These are phyloP conservation scores for Acleris holmiana DNA, from an alignment of 2,888 invertebrate species.

Conservation along the genomic window DNA sequence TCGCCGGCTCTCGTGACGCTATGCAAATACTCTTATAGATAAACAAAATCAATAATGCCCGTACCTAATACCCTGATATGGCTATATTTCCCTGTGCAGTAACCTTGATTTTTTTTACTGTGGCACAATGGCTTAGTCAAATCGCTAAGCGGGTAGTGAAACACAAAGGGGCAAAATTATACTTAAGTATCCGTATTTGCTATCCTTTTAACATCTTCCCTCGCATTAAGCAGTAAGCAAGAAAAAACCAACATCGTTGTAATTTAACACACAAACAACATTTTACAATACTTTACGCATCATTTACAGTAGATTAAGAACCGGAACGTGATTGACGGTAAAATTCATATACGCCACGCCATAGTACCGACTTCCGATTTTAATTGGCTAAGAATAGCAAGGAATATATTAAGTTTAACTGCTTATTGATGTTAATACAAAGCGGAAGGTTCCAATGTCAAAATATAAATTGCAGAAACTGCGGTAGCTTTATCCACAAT, in stretches of 20 bases:
- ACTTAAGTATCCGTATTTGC: too few species aligned
- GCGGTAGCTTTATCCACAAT: conserved; percentile 20
- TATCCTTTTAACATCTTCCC: conserved; percentile 4
- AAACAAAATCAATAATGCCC: conserved; percentile 58
- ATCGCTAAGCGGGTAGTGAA: too few species aligned
- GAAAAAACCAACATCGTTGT: background rate
- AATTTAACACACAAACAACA: conserved; percentile 40
- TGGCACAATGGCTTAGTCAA: background rate
- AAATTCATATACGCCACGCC: background rate
- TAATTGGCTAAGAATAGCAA: background rate
- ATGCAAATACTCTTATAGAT: conserved; percentile 42
- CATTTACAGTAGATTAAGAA: conserved; percentile 41
- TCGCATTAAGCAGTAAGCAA: background rate
- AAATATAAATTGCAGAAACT: conserved; percentile 23
- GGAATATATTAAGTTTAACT: conserved; percentile 5
- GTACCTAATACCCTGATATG: conserved; percentile 29
- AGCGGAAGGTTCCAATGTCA: conserved; percentile 9
- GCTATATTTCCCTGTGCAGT: conserved; percentile 12
- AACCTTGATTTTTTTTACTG: conserved; percentile 31
- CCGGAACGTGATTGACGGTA: conserved; percentile 5
- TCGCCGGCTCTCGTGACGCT: conserved; percentile 16
- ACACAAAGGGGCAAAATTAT: too few species aligned
- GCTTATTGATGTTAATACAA: conserved; percentile 3
- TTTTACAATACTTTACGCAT: conserved; percentile 51
- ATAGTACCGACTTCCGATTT: conserved; percentile 1